Base-by-base conservation (phyloP, 1,140 invertebrate genomes). In the Dinoponera quadriceps region DNA sequence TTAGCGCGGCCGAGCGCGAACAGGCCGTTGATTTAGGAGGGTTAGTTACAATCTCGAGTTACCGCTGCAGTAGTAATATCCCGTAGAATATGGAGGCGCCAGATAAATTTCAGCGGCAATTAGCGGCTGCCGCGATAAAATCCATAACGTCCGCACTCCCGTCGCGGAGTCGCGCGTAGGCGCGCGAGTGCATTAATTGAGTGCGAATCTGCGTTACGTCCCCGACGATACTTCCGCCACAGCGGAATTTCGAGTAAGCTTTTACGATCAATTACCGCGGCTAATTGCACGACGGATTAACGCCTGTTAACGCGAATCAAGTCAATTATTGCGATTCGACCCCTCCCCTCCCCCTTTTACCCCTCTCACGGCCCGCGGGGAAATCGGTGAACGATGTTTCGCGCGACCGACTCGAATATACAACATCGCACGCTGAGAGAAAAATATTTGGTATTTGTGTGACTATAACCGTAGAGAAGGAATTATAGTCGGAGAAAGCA, bases 91-190 rank as follows among this genome's bases (percentile, higher is more conserved):
- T 89, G 85, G 89, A 90, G 87, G 88, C 85, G 89, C 87, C 89
- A 89, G 88, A 91, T 90, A 90, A 91, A 91, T 91, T 91, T 85
- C 77, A 84, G 63, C 68, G 82, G 90, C 90, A 92, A 92, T 92
- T 91, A 91, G 89, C 87, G 87, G 74, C 80, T 73, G 82, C 85
- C 86, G 66, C 88, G 90, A 91, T 92, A 91, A 92, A 91, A 91
- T 87, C 88, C 85, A 89, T 90, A 91, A 91, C 88, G 86, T 87
- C n/a, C 82, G 71, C 75, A 44, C 38, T 13, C 29, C 51, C 75
- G 66, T 25, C 65, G 75, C 51, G 78, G 75, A 80, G 84, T 84
- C 75, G 83, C 75, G 75, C 75, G 65, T 57, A 77, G 54, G 63
- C 75, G 65, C 54, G 22, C 44, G 75, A 55, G 75, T 55, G 22